These are phyloP conservation scores for Phacellophora camtschatica DNA, from an alignment of 30 jellyfish, hydroid and myxozoan genomes.

Conservation along the genomic window DNA sequence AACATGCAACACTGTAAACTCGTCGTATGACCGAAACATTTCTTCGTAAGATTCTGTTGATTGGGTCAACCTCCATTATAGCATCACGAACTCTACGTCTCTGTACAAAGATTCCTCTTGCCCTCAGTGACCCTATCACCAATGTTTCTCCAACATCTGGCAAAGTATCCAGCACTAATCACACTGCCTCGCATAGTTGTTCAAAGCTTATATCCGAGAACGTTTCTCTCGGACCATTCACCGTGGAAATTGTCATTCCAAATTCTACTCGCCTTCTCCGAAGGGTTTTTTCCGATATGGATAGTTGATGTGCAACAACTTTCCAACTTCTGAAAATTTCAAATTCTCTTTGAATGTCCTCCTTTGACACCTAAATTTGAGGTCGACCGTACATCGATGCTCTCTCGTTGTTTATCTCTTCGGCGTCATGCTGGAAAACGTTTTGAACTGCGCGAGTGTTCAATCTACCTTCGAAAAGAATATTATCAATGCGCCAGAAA, in stretches of 20 bases:
- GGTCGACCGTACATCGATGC: neutral
- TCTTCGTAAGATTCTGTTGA: neutral
- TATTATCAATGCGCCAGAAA: no score
- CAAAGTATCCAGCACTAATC: neutral
- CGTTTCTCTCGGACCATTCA: neutral
- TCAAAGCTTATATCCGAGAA: neutral
- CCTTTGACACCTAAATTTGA: neutral
- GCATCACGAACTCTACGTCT: neutral
- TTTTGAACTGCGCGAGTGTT: no score
- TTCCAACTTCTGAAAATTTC: neutral
- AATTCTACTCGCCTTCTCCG: neutral
- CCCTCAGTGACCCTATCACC: neutral
- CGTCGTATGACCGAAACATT: neutral
- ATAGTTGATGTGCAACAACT: neutral
- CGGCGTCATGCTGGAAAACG: no score
- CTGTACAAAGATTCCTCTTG: neutral
- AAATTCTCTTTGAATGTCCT: neutral
- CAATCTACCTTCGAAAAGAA: no score
- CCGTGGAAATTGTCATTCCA: neutral
- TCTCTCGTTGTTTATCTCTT: no score
- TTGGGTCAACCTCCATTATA: neutral
- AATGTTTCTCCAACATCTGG: neutral
- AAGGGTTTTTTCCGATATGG: neutral
- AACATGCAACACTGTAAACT: neutral
- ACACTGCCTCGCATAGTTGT: neutral